These are phyloP conservation scores for Episyrphus balteatus DNA, from an alignment of 1,140 invertebrate genomes.

Conservation along the genomic window DNA sequence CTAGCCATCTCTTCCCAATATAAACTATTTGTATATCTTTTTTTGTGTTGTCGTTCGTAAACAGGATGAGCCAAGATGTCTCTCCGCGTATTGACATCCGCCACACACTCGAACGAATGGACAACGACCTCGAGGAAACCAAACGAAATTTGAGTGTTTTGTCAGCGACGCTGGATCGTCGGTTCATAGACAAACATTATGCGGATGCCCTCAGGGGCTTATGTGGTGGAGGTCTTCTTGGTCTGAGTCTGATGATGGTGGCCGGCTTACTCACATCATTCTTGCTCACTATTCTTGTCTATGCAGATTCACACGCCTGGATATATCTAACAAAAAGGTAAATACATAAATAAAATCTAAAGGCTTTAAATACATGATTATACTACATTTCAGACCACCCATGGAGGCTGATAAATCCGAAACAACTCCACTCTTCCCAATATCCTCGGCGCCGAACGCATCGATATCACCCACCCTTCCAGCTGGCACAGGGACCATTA, in stretches of 20 bases:
- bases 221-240: constrained; percentile 59
- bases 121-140: constrained; percentile 27
- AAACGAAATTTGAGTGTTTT: constrained; percentile 36
- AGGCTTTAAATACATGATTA: neutral
- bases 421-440: constrained; percentile 29
- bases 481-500: constrained; percentile 27
- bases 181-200: constrained; percentile 57
- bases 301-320: constrained; percentile 93
- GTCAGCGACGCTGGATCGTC: constrained; percentile 54
- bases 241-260: constrained; percentile 64
- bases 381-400: constrained; percentile 14
- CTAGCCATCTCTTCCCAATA: neutral
- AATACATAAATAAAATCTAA: neutral
- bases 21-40: neutral
- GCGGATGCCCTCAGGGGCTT: constrained; percentile 52
- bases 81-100: constrained; percentile 33
- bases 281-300: constrained; percentile 78
- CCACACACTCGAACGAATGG: constrained; percentile 24
- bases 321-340: constrained; percentile 76
- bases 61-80: constrained; percentile 31
- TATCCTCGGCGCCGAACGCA: constrained; percentile 31
- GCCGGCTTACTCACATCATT: constrained; percentile 62
- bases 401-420: constrained; percentile 29
- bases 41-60: neutral
- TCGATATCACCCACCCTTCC: constrained; percentile 32